Percentiles rank a stretch among this genome's conserved stretches.
phyloP scores from a whole-genome alignment of 2,797 vertebrate genomes.

The Parauchenoglanis punctatus region DNA sequence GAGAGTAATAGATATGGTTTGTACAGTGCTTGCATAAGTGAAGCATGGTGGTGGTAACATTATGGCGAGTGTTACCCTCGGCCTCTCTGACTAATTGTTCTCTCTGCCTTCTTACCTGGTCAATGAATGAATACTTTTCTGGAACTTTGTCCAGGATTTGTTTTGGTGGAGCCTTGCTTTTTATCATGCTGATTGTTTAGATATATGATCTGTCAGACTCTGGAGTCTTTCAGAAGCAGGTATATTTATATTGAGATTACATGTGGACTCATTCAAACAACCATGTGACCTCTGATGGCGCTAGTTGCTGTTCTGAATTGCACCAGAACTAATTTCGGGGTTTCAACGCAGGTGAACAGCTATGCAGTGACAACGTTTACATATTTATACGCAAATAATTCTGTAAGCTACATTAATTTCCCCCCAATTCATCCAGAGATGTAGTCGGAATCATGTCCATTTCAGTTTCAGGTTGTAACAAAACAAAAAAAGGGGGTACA shows the following conservation, averaged over 20 bases:
- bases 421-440: not conserved
- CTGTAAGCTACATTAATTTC: not conserved
- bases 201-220: not conserved
- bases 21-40: not conserved
- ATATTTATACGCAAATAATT: not conserved
- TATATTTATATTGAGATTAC: not conserved
- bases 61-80: not conserved
- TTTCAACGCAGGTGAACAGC: not conserved
- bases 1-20: not conserved
- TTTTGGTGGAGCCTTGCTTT: not conserved
- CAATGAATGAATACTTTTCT: not conserved
- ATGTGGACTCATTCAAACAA: not conserved
- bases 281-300: not conserved
- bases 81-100: too few species aligned
- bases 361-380: not conserved
- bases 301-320: not conserved
- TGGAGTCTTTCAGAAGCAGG: not conserved
- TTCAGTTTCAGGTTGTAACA: not conserved
- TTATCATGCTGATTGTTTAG: not conserved
- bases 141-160: not conserved
- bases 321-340: not conserved
- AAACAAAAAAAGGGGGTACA: not conserved
- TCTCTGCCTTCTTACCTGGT: not conserved
- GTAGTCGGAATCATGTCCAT: not conserved
- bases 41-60: constrained; percentile 12